Conservation (phyloP, 1,140 invertebrate genomes). For the Campoletis sonorensis region DNA sequence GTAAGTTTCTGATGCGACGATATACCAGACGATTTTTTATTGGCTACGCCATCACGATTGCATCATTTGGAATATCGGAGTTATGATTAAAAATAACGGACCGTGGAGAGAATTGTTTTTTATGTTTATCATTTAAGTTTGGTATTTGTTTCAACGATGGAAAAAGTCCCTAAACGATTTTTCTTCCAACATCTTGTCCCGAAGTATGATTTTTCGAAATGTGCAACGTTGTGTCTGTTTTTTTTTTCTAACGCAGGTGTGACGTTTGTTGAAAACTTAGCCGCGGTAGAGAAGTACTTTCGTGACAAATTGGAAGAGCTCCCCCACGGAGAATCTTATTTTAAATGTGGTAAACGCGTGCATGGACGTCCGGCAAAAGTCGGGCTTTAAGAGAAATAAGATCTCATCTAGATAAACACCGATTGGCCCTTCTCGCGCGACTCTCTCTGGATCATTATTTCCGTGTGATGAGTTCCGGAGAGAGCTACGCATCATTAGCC, state of each 20-base stretch:
- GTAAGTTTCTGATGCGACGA: neutral
- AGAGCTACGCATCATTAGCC: constrained; percentile 66
- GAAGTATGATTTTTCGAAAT: no score
- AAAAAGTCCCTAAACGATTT: no score
- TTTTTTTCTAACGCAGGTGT: neutral
- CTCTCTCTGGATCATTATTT: neutral
- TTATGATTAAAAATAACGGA: neutral
- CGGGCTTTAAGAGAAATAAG: constrained; percentile 62
- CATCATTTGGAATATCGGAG: neutral
- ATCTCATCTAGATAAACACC: constrained; percentile 74
- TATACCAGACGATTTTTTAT: neutral
- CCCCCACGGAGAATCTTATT: constrained; percentile 12
- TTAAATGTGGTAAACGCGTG: neutral
- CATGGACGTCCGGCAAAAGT: neutral
- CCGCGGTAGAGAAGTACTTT: neutral
- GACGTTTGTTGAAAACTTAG: neutral
- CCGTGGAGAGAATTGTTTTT: neutral
- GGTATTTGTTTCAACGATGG: neutral
- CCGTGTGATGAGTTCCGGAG: constrained; percentile 42
- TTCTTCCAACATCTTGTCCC: no score
- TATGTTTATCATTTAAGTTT: neutral
- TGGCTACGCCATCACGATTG: neutral
- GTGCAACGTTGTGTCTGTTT: no score
- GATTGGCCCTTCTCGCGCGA: constrained; percentile 56
- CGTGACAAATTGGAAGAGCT: constrained; percentile 2